These are phyloP conservation scores for Auanema freiburgensis DNA, from an alignment of 2,888 invertebrate genomes.

Conservation along the genomic window DNA sequence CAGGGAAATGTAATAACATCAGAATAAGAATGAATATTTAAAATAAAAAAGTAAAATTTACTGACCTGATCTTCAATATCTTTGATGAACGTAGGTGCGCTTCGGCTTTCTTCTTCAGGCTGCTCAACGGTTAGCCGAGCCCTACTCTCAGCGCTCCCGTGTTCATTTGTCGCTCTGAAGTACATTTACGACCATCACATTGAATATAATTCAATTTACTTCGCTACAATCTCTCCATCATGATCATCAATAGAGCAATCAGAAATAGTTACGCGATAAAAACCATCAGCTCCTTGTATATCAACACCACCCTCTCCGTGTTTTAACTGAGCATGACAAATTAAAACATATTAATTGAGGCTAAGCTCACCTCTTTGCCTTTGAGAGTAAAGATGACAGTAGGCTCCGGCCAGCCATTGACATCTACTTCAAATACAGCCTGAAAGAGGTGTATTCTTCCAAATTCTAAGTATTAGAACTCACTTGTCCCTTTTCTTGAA, in stretches of 20 bases:
- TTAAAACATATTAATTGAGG: background rate
- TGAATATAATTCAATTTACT: background rate
- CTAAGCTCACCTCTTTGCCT: constrained; percentile 34
- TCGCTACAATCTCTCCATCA: constrained; percentile 66
- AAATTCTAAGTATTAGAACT: constrained; percentile 3
- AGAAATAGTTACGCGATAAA: constrained; percentile 50
- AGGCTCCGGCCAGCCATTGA: constrained; percentile 60
- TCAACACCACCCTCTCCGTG: constrained; percentile 57
- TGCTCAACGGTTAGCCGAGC: constrained; percentile 72
- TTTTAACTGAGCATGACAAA: constrained; percentile 31
- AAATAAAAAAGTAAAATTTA: background rate
- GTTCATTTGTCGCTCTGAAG: constrained; percentile 67
- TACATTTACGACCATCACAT: background rate
- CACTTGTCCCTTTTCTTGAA: constrained; percentile 33
- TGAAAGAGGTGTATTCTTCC: constrained; percentile 19
- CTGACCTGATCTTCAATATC: constrained; percentile 62
- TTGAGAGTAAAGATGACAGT: constrained; percentile 58
- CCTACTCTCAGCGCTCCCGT: constrained; percentile 73
- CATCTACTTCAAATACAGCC: constrained; percentile 57
- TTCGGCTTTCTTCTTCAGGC: constrained; percentile 55
- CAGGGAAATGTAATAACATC: background rate
- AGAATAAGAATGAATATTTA: no score
- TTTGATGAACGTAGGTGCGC: constrained; percentile 62
- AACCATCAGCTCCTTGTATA: constrained; percentile 54
- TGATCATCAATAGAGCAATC: constrained; percentile 51